Base-by-base conservation (phyloP, 37 sponge, comb jelly and placozoan genomes). In the Haliclona indistincta region DNA sequence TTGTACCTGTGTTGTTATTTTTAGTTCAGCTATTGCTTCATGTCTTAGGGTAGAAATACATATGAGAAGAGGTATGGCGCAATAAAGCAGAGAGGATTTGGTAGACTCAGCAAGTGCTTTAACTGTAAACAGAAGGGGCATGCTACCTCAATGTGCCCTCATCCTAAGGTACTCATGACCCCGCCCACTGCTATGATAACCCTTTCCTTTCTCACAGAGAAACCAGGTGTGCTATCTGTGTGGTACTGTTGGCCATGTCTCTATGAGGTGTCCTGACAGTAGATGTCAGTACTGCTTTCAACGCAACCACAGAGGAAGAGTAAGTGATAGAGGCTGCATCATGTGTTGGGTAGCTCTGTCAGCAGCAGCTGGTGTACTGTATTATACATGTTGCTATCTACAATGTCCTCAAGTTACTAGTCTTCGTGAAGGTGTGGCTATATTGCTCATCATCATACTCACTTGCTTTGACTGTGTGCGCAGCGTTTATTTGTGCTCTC, bases 141-240 rank as follows among this genome's bases (percentile, higher is more conserved):
- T 47, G 13, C 13, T 17, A 15, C 15, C 10, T 47, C 51, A 47
- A 15, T 17, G 13, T 47, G 51, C 15, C 51, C 51, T 47, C 51
- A 47, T 47, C 51, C 51, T 47, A 47, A 47, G 51, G 51, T 47
- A 47, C 51, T 17, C 51, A 47, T 47, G 51, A 17, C 10, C 15
- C 15, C 15, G 51, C 15, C 13, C 15, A 47, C 13, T 47, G 15
- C 51, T 47, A 47, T 47, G 15, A 47, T 47, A 47, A 17, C 66
- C 3, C 5, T 64, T 11, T 10, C 5, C 33, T 35, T 38, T 37
- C 10, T 61, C 51, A 20, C 54, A 84, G 84, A 68, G 84, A 28
- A 54, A 76, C 64, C 30, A 56, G n/a, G 71, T 70, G 42, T 84
- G 84, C 78, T 76, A 84, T 51, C 54, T 76, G 0, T 84, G 84